Percentiles rank a stretch among this genome's conserved stretches.
Evolutionary conservation across 2,113 vertebrate species (phyloP).

Genomic region (Rhodinocichla rosea): DNA sequence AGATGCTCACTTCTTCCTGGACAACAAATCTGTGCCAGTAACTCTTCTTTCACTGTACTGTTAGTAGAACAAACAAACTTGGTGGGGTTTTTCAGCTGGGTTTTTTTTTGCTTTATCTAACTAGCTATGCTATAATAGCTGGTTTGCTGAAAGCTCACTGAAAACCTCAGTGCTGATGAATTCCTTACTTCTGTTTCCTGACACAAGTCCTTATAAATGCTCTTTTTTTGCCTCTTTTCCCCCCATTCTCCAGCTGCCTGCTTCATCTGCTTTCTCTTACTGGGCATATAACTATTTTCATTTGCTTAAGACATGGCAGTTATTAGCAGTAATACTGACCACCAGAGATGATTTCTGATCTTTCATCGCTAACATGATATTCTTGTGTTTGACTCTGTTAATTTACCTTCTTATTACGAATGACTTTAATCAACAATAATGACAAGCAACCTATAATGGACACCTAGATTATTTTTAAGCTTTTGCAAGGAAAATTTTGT

Average conservation of each 20-base stretch:
- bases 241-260: background rate
- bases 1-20: background rate
- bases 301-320: background rate
- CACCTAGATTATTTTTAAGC: background rate
- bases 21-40: background rate
- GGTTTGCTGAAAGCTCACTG: background rate
- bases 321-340: background rate
- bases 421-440: background rate
- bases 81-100: rapidly evolving
- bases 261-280: background rate
- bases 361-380: background rate
- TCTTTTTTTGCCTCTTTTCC: background rate
- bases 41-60: background rate
- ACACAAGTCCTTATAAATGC: background rate
- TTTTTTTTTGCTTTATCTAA: background rate
- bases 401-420: background rate
- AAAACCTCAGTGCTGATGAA: background rate
- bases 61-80: background rate
- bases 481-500: background rate
- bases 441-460: background rate
- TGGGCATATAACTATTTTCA: background rate
- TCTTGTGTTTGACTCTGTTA: background rate
- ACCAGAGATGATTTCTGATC: background rate
- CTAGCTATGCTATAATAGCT: background rate
- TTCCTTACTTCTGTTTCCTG: background rate